A percentile compares a stretch with the other conserved stretches of the same genome.
These are phyloP conservation scores for Acrocephalus kingi DNA, from an alignment of 2,113 vertebrate species.

Conservation along the genomic window DNA sequence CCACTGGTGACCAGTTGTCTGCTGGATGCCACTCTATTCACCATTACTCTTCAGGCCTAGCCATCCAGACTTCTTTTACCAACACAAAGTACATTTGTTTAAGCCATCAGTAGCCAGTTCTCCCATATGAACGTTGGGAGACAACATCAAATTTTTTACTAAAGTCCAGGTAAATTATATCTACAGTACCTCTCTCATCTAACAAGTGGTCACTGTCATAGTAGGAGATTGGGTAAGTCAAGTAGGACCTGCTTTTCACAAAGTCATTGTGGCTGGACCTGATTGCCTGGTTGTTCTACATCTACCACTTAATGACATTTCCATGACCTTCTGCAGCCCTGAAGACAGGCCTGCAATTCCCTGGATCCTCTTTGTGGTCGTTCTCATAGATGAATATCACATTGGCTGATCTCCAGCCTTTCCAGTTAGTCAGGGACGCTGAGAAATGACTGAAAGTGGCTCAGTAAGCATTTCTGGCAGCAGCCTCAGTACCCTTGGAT, in stretches of 20 bases:
- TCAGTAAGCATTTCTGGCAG: not conserved
- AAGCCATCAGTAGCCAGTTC: not conserved
- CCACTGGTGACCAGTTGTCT: accelerated
- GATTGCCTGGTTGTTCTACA: not conserved
- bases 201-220: not conserved
- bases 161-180: not conserved
- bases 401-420: not conserved
- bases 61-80: not conserved
- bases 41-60: not conserved
- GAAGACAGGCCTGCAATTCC: not conserved
- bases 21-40: not conserved
- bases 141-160: not conserved
- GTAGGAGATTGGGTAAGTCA: not conserved
- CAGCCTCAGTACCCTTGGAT: not conserved
- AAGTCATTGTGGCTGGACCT: not conserved
- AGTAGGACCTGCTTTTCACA: not conserved
- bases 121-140: not conserved
- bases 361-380: not conserved
- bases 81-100: accelerated
- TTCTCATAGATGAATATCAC: not conserved
- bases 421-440: not conserved
- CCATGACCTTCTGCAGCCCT: not conserved
- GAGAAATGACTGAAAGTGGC: not conserved
- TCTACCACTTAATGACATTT: accelerated
- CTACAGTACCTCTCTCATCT: not conserved